phyloP scores from a whole-genome alignment of 2,888 invertebrate genomes.

The Nomada flava region DNA sequence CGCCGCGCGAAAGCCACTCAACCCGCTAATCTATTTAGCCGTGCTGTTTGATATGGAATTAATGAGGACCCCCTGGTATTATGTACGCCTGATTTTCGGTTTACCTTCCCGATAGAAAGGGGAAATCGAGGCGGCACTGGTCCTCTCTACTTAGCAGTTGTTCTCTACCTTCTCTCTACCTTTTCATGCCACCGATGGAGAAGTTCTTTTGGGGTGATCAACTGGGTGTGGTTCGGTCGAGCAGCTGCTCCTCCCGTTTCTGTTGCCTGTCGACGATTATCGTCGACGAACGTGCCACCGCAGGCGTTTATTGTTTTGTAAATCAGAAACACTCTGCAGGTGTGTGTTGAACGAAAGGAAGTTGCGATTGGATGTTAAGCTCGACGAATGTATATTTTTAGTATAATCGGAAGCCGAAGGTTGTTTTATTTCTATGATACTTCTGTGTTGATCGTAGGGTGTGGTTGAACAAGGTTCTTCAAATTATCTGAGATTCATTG shows the following conservation, averaged over 20 bases:
- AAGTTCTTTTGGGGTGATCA: constrained; percentile 31
- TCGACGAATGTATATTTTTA: not conserved
- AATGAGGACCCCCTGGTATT: constrained; percentile 79
- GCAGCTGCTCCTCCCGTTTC: constrained; percentile 56
- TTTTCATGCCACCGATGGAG: constrained; percentile 49
- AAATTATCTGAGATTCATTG: not conserved
- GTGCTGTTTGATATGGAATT: constrained; percentile 84
- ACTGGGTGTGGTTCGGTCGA: constrained; percentile 34
- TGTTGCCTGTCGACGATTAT: constrained; percentile 34
- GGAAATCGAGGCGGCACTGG: not conserved
- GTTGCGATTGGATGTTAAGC: not conserved
- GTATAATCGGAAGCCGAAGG: not conserved
- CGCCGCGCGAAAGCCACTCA: constrained; percentile 80
- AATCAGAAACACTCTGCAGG: constrained; percentile 56
- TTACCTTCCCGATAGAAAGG: constrained; percentile 56
- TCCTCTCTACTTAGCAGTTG: constrained; percentile 42
- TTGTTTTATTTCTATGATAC: constrained; percentile 18
- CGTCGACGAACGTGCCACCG: constrained; percentile 23
- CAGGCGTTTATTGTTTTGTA: constrained; percentile 51
- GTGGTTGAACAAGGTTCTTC: constrained; percentile 8
- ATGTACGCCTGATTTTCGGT: constrained; percentile 70
- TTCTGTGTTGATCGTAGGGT: constrained; percentile 7
- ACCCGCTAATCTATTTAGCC: constrained; percentile 84
- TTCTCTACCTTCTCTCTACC: constrained; percentile 25
- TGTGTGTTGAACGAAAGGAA: constrained; percentile 36